Conservation (phyloP, 2,113 vertebrate genomes). For the Argyrosomus japonicus region DNA sequence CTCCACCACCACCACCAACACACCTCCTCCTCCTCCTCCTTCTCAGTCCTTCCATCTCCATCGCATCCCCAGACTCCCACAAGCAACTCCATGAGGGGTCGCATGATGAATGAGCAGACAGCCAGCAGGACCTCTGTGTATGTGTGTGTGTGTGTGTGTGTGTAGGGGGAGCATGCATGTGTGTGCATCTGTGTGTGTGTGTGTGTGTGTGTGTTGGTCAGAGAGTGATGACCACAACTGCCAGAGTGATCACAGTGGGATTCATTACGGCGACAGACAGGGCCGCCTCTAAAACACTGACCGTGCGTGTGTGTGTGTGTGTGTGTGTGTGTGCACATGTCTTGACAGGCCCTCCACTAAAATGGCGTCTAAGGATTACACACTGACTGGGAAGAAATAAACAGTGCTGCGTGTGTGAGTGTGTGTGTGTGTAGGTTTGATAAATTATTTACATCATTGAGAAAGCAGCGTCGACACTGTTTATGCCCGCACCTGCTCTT, state of each 20-base stretch:
- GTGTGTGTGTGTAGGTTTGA: conserved; percentile 87
- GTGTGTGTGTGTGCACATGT: conserved; percentile 14
- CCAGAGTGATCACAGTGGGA: conserved; percentile 86
- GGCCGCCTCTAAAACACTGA: conserved; percentile 87
- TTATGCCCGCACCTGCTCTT: conserved; percentile 94
- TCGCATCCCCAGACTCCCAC: conserved; percentile 89
- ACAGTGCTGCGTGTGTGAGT: conserved; percentile 85
- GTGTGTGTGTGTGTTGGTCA: conserved; percentile 74
- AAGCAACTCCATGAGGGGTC: conserved; percentile 90
- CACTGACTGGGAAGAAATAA: conserved; percentile 92
- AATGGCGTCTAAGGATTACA: conserved; percentile 91
- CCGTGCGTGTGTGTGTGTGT: conserved; percentile 45
- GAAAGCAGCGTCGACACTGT: conserved; percentile 93
- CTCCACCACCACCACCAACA: conserved; percentile 52
- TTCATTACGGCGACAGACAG: conserved; percentile 97
- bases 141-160: conserved; percentile 37
- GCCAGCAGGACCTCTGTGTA: conserved; percentile 78
- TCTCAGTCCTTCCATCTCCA: conserved; percentile 87
- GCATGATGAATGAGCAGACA: conserved; percentile 93
- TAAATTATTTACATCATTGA: conserved; percentile 99
- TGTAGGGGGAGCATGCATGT: conserved; percentile 9
- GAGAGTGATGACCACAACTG: conserved; percentile 93
- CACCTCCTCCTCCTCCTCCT: conserved; percentile 70
- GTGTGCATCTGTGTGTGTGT: conserved; percentile 6
- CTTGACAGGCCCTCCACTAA: conserved; percentile 89